phyloP scores from a whole-genome alignment of 2,888 invertebrate genomes.

The Drosophila koepferae region DNA sequence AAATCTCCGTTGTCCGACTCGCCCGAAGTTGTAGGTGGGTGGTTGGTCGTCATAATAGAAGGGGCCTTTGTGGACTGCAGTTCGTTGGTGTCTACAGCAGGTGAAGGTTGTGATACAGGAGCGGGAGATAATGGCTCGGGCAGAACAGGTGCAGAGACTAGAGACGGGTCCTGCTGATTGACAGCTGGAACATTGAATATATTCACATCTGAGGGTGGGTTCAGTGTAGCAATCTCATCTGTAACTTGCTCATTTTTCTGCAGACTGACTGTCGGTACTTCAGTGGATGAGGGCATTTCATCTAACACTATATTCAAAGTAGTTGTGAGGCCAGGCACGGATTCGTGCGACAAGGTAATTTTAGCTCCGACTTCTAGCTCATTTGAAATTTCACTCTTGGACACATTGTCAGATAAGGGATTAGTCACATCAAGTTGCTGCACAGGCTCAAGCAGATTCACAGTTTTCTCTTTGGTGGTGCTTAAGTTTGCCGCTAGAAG shows the following conservation, averaged over 20 bases:
- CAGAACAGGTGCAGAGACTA: conserved; percentile 23
- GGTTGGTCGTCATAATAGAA: conserved; percentile 7
- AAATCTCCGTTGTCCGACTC: conserved; percentile 39
- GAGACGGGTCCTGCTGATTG: conserved; percentile 24
- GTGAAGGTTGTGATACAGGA: conserved; percentile 6
- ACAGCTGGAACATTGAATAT: conserved; percentile 63
- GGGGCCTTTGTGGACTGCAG: conserved; percentile 21
- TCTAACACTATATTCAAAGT: conserved; percentile 17
- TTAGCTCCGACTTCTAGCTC: not conserved
- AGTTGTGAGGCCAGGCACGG: not conserved
- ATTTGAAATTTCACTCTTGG: conserved; percentile 16
- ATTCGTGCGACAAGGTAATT: not conserved
- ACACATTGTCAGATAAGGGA: conserved; percentile 32
- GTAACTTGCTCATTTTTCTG: not conserved
- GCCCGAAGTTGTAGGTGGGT: conserved; percentile 13
- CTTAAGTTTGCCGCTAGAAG: conserved; percentile 86
- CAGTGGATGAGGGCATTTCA: conserved; percentile 26
- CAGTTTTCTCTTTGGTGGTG: conserved; percentile 9
- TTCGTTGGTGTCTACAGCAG: conserved; percentile 28
- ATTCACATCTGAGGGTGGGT: conserved; percentile 64
- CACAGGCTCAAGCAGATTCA: conserved; percentile 1
- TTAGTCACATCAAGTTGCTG: conserved; percentile 59
- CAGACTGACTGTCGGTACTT: conserved; percentile 15
- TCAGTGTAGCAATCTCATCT: conserved; percentile 9
- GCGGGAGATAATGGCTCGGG: conserved; percentile 7